phyloP scores from a whole-genome alignment of 2,797 vertebrate species.

The Acanthiza pusilla region DNA sequence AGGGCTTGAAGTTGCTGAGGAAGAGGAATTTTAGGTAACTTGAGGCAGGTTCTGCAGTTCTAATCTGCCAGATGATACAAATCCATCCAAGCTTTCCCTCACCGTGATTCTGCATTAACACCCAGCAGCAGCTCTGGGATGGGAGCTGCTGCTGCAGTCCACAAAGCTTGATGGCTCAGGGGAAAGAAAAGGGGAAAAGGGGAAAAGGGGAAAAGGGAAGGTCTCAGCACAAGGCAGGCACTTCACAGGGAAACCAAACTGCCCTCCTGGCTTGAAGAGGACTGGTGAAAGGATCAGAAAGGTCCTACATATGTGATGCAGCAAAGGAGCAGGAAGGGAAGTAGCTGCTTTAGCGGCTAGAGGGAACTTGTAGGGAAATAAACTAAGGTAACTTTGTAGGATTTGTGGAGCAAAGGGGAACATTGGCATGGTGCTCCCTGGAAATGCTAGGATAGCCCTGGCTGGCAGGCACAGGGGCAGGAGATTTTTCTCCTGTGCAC shows the following conservation, averaged over 20 bases:
- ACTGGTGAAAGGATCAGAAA: not conserved
- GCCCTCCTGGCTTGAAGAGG: not conserved
- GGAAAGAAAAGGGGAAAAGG: no score
- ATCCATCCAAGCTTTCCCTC: not conserved
- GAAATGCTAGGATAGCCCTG: not conserved
- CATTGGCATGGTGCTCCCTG: not conserved
- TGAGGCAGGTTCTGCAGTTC: not conserved
- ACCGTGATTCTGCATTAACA: not conserved
- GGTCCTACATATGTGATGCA: fast-evolving
- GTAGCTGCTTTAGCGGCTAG: not conserved
- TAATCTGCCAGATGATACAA: not conserved
- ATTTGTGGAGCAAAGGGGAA: not conserved
- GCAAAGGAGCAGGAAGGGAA: not conserved
- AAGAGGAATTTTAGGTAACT: not conserved
- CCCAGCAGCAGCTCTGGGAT: not conserved
- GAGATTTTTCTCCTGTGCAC: not conserved
- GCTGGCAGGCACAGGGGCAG: not conserved
- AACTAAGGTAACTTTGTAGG: not conserved
- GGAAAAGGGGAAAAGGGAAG: not conserved
- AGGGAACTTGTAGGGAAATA: not conserved
- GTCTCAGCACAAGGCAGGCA: not conserved
- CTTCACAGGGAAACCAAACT: not conserved
- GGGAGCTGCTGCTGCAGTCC: not conserved
- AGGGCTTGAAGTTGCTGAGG: not conserved
- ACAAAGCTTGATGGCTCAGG: not conserved